These are phyloP conservation scores for Melanotaenia duboulayi DNA, from an alignment of 2,113 vertebrate genomes.

Conservation along the genomic window DNA sequence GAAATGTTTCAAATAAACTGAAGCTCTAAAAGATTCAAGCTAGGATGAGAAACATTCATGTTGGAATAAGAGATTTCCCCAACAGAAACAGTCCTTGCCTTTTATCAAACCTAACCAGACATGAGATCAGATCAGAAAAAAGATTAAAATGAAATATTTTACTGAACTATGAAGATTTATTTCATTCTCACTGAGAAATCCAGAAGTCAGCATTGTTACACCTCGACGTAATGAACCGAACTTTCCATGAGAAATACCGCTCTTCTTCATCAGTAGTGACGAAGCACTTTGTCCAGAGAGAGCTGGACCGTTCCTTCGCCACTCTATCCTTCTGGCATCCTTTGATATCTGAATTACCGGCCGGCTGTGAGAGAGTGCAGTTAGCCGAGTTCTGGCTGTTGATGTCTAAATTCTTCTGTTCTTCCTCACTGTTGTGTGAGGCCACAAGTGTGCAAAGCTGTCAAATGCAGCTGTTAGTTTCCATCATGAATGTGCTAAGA, in stretches of 20 bases:
- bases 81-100: not conserved
- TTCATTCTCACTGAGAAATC: constrained; percentile 1
- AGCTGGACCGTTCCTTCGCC: not conserved
- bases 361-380: constrained; percentile 21
- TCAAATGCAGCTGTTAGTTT: constrained; percentile 59
- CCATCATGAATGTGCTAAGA: constrained; percentile 33
- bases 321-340: constrained; percentile 5
- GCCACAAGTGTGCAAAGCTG: constrained; percentile 28
- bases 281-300: constrained; percentile 33
- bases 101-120: not conserved
- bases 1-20: constrained; percentile 1
- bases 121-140: not conserved
- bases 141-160: not conserved
- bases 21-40: not conserved
- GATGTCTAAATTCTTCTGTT: constrained; percentile 15
- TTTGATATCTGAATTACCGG: constrained; percentile 29
- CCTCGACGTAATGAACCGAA: constrained; percentile 33
- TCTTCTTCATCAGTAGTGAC: constrained; percentile 42
- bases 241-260: constrained; percentile 5
- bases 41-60: not conserved
- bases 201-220: constrained; percentile 42
- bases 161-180: too few species aligned
- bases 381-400: constrained; percentile 24
- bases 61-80: not conserved
- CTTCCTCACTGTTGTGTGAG: constrained; percentile 28